Percentiles rank a stretch among this genome's conserved stretches.
These are phyloP conservation scores for Sciurus carolinensis DNA, from an alignment of 2,797 vertebrate species.

Conservation along the genomic window DNA sequence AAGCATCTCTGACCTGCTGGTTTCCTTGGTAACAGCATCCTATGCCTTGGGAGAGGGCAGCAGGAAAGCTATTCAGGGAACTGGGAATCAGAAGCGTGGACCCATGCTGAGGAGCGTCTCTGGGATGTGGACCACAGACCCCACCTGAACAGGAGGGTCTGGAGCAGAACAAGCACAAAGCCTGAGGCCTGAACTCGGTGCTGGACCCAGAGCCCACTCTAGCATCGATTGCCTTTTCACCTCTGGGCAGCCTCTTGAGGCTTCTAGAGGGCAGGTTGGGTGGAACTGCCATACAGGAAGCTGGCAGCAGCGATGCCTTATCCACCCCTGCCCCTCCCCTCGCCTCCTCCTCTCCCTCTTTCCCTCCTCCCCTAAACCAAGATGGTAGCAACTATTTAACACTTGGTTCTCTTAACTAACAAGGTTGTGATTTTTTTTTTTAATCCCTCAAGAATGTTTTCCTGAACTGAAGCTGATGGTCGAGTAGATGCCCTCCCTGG, in stretches of 20 bases:
- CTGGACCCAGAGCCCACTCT: too few relatives aligned
- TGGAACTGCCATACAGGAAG: fast-evolving
- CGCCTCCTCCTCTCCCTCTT: fast-evolving
- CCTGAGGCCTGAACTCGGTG: too few relatives aligned
- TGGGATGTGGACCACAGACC: not conserved
- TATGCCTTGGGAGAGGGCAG: not conserved
- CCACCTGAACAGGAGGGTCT: not conserved
- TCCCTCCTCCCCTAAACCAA: not conserved
- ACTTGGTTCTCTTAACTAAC: not conserved
- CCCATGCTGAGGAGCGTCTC: not conserved
- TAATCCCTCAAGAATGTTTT: not conserved
- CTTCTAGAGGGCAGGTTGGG: too few relatives aligned
- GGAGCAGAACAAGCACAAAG: not conserved
- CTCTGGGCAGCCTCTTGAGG: not conserved
- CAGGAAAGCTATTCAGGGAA: not conserved
- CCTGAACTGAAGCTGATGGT: not conserved
- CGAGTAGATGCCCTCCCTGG: not conserved
- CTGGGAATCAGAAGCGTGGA: not conserved
- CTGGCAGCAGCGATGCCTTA: fast-evolving
- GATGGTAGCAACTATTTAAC: not conserved
- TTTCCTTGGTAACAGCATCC: not conserved
- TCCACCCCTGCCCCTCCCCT: fast-evolving
- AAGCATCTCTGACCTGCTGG: not conserved
- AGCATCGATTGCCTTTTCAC: not conserved
- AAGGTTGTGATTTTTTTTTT: not conserved